A percentile compares a stretch with the other conserved stretches of the same genome.
phyloP scores from a whole-genome alignment of 2,797 vertebrate species.

The Babyrousa celebensis region DNA sequence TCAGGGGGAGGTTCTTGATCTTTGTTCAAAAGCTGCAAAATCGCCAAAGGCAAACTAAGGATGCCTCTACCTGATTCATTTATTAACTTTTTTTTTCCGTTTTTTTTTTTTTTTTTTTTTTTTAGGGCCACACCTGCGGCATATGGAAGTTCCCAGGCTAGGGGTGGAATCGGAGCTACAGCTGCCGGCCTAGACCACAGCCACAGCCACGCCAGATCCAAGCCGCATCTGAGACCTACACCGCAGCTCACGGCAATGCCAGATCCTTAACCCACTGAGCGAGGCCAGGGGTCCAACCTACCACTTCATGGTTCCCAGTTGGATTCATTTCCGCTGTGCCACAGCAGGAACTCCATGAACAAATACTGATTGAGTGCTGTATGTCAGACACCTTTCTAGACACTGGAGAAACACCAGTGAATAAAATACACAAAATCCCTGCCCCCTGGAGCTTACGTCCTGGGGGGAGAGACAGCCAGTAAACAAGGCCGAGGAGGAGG shows the following conservation, averaged over 20 bases:
- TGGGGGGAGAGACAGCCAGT: background rate
- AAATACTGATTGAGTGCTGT: constrained; percentile 12
- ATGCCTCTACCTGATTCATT: constrained; percentile 7
- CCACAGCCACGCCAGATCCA: no score
- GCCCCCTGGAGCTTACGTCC: background rate
- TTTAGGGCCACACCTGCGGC: no score
- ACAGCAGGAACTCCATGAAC: background rate
- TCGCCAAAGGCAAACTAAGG: constrained; percentile 47
- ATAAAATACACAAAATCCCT: constrained; percentile 35
- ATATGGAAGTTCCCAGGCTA: no score
- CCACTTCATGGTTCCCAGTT: no score
- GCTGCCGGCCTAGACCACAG: no score
- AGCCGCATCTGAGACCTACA: no score
- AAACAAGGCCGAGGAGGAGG: background rate
- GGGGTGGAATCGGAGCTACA: no score
- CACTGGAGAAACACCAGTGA: constrained; percentile 19
- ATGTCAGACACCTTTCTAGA: background rate
- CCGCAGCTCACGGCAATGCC: no score
- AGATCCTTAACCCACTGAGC: no score
- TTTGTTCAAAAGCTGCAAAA: constrained; percentile 37
- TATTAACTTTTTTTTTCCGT: background rate
- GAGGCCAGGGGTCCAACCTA: no score
- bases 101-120: no score
- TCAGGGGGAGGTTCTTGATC: background rate
- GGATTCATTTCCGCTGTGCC: no score